Evolutionary conservation across 2,113 vertebrate genomes (phyloP).

Genomic region (Oenanthe melanoleuca): DNA sequence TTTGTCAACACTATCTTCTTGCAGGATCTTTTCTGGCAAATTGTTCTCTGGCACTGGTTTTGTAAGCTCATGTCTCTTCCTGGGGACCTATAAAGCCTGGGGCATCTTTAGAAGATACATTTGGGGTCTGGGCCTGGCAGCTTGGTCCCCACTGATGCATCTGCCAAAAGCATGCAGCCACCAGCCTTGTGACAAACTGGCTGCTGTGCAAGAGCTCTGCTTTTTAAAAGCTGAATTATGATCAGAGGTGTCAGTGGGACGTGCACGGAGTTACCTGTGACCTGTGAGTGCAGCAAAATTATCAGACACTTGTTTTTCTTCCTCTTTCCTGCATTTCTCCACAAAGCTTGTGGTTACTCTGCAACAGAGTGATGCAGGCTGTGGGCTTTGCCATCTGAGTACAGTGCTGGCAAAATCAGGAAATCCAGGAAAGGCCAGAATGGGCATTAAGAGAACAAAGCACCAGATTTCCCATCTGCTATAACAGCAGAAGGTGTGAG

Average conservation of each 20-base stretch:
- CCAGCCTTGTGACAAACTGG: neutral
- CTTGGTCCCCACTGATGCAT: neutral
- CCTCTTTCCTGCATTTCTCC: neutral
- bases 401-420: neutral
- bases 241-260: neutral
- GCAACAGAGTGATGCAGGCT: accelerated
- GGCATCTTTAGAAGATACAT: neutral
- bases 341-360: neutral
- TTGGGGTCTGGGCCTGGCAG: neutral
- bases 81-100: neutral
- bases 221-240: neutral
- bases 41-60: neutral
- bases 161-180: neutral
- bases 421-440: neutral
- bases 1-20: neutral
- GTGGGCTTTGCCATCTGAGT: neutral
- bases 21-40: neutral
- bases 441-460: neutral
- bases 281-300: accelerated
- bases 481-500: neutral
- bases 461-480: neutral
- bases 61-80: neutral
- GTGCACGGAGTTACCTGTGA: accelerated
- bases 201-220: neutral
- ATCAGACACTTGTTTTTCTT: neutral